Percentiles rank a stretch among this genome's conserved stretches.
Evolutionary conservation across 2,113 vertebrate species (phyloP).

Genomic region (Equus przewalskii): DNA sequence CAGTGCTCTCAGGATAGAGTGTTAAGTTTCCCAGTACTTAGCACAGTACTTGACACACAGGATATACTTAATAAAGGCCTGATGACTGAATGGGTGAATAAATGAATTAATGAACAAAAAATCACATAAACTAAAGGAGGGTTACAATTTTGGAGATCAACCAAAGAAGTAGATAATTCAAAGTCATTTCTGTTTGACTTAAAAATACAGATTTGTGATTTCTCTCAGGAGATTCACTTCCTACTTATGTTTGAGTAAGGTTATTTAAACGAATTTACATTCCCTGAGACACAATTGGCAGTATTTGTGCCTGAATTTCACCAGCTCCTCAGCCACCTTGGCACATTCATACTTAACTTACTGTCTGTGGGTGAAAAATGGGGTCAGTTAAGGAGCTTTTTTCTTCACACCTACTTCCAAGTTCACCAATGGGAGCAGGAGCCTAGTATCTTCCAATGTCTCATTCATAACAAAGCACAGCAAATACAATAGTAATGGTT

Average conservation of each 20-base stretch:
- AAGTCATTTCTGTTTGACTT: conserved; percentile 28
- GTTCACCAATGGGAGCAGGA: not conserved
- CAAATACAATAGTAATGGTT: not conserved
- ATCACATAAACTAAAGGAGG: conserved; percentile 25
- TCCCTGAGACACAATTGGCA: not conserved
- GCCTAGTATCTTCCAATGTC: not conserved
- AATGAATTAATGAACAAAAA: conserved; percentile 23
- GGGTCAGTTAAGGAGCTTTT: not conserved
- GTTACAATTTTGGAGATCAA: not conserved
- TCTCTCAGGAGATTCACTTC: not conserved
- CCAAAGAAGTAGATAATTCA: conserved; percentile 20
- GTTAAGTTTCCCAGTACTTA: not conserved
- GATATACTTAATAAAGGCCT: not conserved
- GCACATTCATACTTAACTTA: not conserved
- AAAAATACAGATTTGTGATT: conserved; percentile 16
- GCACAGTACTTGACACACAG: not conserved
- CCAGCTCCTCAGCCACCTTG: not conserved
- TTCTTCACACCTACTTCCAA: not conserved
- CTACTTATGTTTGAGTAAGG: not conserved
- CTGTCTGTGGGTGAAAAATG: not conserved
- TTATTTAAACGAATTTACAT: conserved; percentile 45
- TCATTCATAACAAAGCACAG: not conserved
- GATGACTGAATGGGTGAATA: not conserved
- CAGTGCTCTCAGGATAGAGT: not conserved
- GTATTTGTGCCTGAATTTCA: conserved; percentile 36